phyloP scores from a whole-genome alignment of 2,888 invertebrate species.

The Pantelozetes paolii region DNA sequence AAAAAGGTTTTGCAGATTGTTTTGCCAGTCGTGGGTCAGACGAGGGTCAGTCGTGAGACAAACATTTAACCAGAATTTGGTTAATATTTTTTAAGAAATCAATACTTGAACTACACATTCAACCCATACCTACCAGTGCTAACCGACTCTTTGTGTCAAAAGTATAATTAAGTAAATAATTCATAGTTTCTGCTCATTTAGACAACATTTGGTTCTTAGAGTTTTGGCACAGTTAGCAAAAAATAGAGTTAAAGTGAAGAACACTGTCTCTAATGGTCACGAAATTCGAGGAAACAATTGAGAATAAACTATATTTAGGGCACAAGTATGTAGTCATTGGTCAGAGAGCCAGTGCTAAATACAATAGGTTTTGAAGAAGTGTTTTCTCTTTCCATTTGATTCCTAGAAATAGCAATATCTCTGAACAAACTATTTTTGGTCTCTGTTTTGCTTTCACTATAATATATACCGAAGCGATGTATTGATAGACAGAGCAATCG shows the following conservation, averaged over 20 bases:
- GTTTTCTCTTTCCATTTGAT: neutral
- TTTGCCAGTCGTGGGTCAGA: too few relatives aligned
- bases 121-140: too few relatives aligned
- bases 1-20: too few relatives aligned
- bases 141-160: neutral
- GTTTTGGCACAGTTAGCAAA: neutral
- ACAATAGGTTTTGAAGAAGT: neutral
- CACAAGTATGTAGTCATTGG: neutral
- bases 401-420: constrained; percentile 16
- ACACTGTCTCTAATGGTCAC: constrained; percentile 8
- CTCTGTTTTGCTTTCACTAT: neutral
- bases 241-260: too few relatives aligned
- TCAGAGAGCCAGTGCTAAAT: too few relatives aligned
- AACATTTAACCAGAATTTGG: too few relatives aligned
- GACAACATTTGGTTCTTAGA: too few relatives aligned
- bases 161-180: neutral
- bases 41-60: too few relatives aligned
- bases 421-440: neutral
- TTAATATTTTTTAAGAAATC: too few relatives aligned
- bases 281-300: neutral
- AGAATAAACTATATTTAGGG: neutral
- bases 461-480: neutral
- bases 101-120: too few relatives aligned
- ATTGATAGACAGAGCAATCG: neutral
- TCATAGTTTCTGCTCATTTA: neutral